Conservation (phyloP, 2,797 vertebrate genomes). For the Karalla daura region DNA sequence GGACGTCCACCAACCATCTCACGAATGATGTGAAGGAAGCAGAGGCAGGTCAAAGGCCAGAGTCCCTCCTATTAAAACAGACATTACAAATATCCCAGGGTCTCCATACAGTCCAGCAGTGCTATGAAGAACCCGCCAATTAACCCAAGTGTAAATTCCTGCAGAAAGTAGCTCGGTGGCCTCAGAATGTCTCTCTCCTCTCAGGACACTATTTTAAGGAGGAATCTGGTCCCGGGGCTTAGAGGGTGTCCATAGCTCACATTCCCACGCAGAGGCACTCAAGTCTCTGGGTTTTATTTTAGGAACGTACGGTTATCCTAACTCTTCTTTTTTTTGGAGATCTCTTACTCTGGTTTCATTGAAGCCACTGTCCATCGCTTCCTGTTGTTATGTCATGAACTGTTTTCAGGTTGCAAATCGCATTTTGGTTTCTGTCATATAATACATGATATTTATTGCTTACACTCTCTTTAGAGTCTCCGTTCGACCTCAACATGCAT, state of each 20-base stretch:
- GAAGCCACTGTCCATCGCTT: neutral
- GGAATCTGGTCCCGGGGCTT: constrained; percentile 49
- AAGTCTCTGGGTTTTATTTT: constrained; percentile 53
- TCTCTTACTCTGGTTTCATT: constrained; percentile 23
- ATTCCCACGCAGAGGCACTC: constrained; percentile 51
- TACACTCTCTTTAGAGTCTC: too few relatives aligned
- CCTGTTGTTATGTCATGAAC: constrained; percentile 23
- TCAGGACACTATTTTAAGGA: constrained; percentile 67
- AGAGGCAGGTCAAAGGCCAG: constrained; percentile 33
- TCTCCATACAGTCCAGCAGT: neutral
- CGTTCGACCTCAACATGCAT: too few relatives aligned
- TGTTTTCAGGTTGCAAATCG: neutral
- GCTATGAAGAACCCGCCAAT: constrained; percentile 55
- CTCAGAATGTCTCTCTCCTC: constrained; percentile 51
- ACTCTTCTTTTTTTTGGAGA: constrained; percentile 40
- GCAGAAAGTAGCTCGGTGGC: constrained; percentile 37
- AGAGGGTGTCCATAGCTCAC: constrained; percentile 46
- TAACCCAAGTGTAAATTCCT: constrained; percentile 63
- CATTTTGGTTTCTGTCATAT: too few relatives aligned
- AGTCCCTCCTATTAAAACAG: constrained; percentile 32
- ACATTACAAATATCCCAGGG: constrained; percentile 23
- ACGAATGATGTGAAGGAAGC: neutral
- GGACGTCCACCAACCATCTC: neutral
- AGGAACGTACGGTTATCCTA: constrained; percentile 32
- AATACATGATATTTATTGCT: neutral